Conservation (phyloP, 2,113 vertebrate species). For the Capra hircus region DNA sequence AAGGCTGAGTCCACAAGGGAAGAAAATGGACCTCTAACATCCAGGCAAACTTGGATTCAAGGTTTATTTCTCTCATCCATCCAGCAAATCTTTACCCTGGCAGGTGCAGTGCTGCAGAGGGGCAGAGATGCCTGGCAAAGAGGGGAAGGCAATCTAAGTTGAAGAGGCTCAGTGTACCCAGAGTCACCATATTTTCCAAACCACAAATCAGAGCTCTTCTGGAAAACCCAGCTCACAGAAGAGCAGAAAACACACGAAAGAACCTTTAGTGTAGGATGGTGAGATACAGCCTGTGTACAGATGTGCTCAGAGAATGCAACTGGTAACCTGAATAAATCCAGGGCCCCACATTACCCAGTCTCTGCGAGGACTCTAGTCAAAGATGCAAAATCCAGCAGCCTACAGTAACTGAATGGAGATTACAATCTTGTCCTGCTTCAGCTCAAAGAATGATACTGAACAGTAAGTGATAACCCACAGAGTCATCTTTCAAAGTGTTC, state of each 20-base stretch:
- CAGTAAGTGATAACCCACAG: not conserved
- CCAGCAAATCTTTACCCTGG: not conserved
- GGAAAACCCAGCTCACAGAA: slow-evolving; percentile 39
- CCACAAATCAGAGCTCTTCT: slow-evolving; percentile 37
- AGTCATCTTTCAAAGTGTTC: not conserved
- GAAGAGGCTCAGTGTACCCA: not conserved
- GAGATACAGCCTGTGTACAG: not conserved
- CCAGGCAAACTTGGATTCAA: not conserved
- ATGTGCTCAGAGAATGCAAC: not conserved
- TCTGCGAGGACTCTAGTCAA: not conserved
- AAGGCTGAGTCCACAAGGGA: not conserved
- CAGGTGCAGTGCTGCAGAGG: not conserved
- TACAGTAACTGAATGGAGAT: not conserved
- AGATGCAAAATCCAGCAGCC: not conserved
- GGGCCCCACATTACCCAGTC: not conserved
- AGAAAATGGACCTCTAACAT: not conserved
- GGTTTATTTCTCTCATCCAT: not conserved
- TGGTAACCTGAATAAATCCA: not conserved
- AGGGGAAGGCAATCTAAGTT: not conserved
- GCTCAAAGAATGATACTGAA: not conserved
- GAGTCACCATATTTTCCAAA: slow-evolving; percentile 22
- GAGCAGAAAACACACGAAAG: slow-evolving; percentile 1
- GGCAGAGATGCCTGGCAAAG: not conserved
- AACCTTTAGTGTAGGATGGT: not conserved
- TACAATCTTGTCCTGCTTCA: not conserved